Evolutionary conservation across 2,113 vertebrate species (phyloP).

Genomic region (Pampusana beccarii): DNA sequence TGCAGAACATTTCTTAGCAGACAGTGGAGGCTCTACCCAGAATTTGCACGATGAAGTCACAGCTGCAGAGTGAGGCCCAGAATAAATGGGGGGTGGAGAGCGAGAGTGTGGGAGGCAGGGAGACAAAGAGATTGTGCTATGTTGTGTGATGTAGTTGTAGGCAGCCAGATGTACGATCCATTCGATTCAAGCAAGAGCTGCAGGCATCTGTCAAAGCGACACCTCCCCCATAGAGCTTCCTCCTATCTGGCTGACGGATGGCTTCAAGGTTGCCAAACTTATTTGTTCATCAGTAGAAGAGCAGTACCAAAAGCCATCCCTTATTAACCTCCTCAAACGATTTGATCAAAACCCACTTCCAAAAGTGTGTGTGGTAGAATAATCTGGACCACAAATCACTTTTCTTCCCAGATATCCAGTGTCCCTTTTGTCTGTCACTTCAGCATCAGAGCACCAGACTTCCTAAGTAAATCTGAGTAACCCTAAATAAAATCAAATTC

Average conservation of each 20-base stretch:
- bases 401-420: background rate
- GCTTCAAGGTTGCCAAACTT: background rate
- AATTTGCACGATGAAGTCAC: background rate
- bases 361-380: background rate
- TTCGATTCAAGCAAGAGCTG: conserved; percentile 17
- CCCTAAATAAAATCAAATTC: background rate
- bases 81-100: background rate
- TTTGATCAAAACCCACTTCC: conserved; percentile 5
- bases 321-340: background rate
- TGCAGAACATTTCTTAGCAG: conserved; percentile 13
- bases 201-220: conserved; percentile 43
- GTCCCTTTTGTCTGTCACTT: background rate
- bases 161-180: conserved; percentile 48
- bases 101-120: background rate
- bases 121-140: background rate
- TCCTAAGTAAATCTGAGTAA: background rate
- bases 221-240: conserved; percentile 28
- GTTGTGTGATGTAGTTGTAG: background rate
- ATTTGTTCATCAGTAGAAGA: background rate
- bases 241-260: conserved; percentile 1
- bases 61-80: background rate
- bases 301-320: background rate
- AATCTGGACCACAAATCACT: background rate
- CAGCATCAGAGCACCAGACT: background rate
- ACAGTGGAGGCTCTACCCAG: background rate